These are phyloP conservation scores for Hormiphora californensis DNA, from an alignment of 37 sponge, comb jelly and placozoan genomes.

Conservation along the genomic window DNA sequence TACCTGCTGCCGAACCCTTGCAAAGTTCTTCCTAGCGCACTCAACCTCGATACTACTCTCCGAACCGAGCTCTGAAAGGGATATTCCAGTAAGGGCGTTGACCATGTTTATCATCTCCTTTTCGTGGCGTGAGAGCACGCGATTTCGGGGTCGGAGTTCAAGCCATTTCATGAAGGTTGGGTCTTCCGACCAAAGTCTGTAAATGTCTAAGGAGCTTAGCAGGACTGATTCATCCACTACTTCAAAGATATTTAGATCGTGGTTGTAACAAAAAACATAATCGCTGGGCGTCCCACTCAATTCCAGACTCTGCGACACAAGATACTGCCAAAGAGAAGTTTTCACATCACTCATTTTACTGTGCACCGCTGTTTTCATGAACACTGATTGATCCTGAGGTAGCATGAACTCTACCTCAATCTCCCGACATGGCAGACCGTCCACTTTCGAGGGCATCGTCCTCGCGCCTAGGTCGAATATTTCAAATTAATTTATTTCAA, in stretches of 20 bases:
- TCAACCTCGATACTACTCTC: slow-evolving; percentile 30
- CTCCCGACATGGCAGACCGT: slow-evolving; percentile 1
- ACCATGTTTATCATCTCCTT: slow-evolving; percentile 49
- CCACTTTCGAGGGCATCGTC: slow-evolving; percentile 2
- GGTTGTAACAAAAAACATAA: slow-evolving; percentile 18
- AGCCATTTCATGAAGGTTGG: slow-evolving; percentile 45
- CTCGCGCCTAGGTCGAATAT: too few species aligned
- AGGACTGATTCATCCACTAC: slow-evolving; percentile 31
- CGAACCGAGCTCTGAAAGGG: neutral
- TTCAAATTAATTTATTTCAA: too few species aligned
- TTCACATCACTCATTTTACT: slow-evolving; percentile 2
- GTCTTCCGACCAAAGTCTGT: neutral
- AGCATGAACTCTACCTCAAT: slow-evolving; percentile 49
- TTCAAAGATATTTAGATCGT: slow-evolving; percentile 32
- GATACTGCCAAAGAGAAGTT: slow-evolving; percentile 6
- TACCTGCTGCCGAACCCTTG: neutral
- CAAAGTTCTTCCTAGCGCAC: slow-evolving; percentile 26
- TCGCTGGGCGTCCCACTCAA: slow-evolving; percentile 14
- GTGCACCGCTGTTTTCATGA: slow-evolving; percentile 27
- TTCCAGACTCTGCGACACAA: slow-evolving; percentile 34
- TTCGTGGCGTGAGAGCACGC: neutral
- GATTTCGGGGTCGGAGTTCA: slow-evolving; percentile 31
- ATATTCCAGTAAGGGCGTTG: neutral
- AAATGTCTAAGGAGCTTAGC: slow-evolving; percentile 30
- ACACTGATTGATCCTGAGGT: slow-evolving; percentile 37